Evolutionary conservation across 2,888 invertebrate species (phyloP), one percentile per base, ranked within the genome.

Genomic region (Alloplasta piceator): DNA sequence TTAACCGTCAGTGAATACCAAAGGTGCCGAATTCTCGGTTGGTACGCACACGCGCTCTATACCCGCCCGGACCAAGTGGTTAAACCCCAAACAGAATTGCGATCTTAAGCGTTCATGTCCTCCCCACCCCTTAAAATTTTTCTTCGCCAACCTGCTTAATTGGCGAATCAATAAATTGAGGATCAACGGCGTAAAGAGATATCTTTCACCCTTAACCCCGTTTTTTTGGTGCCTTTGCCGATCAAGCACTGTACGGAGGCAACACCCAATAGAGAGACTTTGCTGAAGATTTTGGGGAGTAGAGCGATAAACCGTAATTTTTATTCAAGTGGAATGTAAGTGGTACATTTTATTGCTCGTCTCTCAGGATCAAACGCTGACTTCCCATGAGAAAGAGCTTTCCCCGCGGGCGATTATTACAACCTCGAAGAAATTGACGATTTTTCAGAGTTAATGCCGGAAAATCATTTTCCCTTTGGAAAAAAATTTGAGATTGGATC

Each of bases 1-100:
- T 82, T 78, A 82, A 82, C 81, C 81, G 81, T 82, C 81, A 82
- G 81, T 82, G 81, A 82, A 82, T 82, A 82, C 81, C 81, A 82
- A 82, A 82, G 81, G 78, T 78, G 81, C 81, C 81, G 81, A 82
- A 82, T 82, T 78, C 81, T 61, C 66, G 75, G 78, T 75, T 66
- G 75, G 72, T 72, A 66, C 50, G 48, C 71, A 48, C 41, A 63
- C 55, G 41, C 56, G 73, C n/a, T 46, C 38, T 36, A 1, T 43
- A 26, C 9, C 26, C 68, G 26, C 14, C 58, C 58, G 16, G 26
- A 38, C 14, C 38, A 39, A 26, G 46, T 58, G 52, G 72, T 52
- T 52, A 73, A 70, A 73, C 50, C 72, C 67, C 48, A 78, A 78
- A 72, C 75, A 67, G 75, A 67, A 82, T 82, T 71, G 55, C 60